phyloP scores from a whole-genome alignment of 2,113 vertebrate genomes.

The Saguinus midas region DNA sequence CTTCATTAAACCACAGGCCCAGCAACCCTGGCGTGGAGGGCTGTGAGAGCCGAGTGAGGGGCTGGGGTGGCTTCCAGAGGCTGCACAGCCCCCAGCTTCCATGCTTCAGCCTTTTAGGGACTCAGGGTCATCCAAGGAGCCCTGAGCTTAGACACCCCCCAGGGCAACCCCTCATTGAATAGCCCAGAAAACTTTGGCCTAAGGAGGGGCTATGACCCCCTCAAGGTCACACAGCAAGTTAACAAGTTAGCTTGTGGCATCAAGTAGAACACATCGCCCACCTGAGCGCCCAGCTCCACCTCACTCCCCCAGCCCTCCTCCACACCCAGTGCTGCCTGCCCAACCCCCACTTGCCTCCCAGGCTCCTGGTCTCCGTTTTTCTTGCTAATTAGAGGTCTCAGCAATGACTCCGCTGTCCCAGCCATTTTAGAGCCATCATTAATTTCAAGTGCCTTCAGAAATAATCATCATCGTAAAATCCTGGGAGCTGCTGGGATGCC shows the following conservation, averaged over 20 bases:
- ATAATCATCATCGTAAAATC: slow-evolving; percentile 68
- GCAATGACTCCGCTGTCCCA: slow-evolving; percentile 69
- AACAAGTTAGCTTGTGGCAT: background rate
- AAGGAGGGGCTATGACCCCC: background rate
- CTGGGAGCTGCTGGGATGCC: background rate
- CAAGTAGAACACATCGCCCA: background rate
- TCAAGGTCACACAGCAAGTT: slow-evolving; percentile 9
- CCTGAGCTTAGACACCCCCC: background rate
- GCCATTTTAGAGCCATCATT: slow-evolving; percentile 73
- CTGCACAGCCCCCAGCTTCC: background rate
- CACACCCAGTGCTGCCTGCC: background rate
- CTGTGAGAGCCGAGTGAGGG: background rate
- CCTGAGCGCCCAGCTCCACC: background rate
- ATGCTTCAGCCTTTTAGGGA: background rate
- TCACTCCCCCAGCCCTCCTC: background rate
- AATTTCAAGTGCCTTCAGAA: slow-evolving; percentile 77
- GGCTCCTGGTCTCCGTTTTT: slow-evolving; percentile 52
- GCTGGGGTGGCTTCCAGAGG: background rate
- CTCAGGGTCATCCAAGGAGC: background rate
- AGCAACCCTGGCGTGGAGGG: background rate
- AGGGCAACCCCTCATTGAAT: background rate
- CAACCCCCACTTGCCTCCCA: background rate
- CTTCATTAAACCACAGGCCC: background rate
- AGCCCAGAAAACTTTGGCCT: background rate
- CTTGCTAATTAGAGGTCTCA: slow-evolving; percentile 74